phyloP scores from a whole-genome alignment of 1,140 invertebrate species.

The Drosophila bipectinata region DNA sequence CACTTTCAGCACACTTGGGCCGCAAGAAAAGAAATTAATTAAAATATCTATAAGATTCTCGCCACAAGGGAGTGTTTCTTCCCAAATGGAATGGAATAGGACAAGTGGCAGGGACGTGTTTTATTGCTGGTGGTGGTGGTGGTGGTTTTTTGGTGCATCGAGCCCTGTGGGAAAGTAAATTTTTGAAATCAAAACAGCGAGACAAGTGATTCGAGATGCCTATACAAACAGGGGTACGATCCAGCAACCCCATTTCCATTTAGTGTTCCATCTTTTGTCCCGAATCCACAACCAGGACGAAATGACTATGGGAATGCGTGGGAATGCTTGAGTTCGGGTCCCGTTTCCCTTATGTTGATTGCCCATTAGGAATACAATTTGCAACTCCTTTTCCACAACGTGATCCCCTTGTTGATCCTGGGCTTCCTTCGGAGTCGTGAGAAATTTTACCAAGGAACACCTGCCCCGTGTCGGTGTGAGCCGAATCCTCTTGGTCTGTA shows the following conservation, averaged over 20 bases:
- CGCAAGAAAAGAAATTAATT: slow-evolving; percentile 59
- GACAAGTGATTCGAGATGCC: slow-evolving; percentile 75
- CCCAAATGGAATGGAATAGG: slow-evolving; percentile 40
- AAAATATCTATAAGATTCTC: slow-evolving; percentile 66
- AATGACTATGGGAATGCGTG: slow-evolving; percentile 69
- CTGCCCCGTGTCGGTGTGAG: slow-evolving; percentile 69
- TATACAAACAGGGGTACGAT: slow-evolving; percentile 48
- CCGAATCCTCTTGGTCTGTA: slow-evolving; percentile 14
- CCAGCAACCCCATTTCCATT: slow-evolving; percentile 25
- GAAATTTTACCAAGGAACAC: slow-evolving; percentile 82
- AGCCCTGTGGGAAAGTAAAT: slow-evolving; percentile 68
- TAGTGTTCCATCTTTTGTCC: slow-evolving; percentile 9
- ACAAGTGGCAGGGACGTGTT: slow-evolving; percentile 67
- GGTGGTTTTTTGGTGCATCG: slow-evolving; percentile 22
- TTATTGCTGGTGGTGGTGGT: slow-evolving; percentile 40
- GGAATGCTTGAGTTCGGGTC: slow-evolving; percentile 37
- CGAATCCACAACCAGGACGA: slow-evolving; percentile 60
- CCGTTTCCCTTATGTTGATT: slow-evolving; percentile 66
- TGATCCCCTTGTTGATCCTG: slow-evolving; percentile 56
- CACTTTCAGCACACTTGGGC: slow-evolving; percentile 40
- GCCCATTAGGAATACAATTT: slow-evolving; percentile 81
- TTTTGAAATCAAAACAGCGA: slow-evolving; percentile 72
- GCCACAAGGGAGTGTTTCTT: slow-evolving; percentile 48
- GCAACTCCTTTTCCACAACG: slow-evolving; percentile 71
- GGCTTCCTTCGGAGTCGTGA: slow-evolving; percentile 72